A percentile compares a stretch with the other conserved stretches of the same genome.
Conservation (phyloP, 2,113 vertebrate genomes). For the Xenotilapia caudafasciata region DNA sequence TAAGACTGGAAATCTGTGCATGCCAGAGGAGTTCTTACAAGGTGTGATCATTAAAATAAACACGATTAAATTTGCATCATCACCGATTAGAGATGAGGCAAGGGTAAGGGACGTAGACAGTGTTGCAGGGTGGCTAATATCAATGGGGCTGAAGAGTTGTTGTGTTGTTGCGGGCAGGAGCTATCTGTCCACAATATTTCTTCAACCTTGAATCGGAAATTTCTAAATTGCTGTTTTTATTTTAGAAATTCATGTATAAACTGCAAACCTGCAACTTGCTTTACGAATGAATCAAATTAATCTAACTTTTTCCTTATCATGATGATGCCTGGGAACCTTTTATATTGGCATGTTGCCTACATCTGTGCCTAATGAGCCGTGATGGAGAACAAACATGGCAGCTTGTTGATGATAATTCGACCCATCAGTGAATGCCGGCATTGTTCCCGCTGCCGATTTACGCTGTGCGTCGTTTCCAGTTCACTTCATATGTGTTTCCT, state of each 20-base stretch:
- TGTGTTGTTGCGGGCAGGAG: background rate
- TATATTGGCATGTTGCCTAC: background rate
- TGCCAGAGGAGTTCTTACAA: background rate
- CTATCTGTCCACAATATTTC: background rate
- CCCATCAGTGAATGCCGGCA: background rate
- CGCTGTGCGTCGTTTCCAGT: conserved; percentile 58
- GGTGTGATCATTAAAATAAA: background rate
- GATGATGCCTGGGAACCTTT: background rate
- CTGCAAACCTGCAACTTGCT: background rate
- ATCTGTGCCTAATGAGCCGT: background rate
- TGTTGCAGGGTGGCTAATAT: background rate
- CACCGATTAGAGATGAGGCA: background rate
- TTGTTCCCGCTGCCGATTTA: conserved; percentile 37
- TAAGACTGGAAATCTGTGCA: background rate
- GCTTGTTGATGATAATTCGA: background rate
- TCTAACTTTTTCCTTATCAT: background rate
- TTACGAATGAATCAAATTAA: background rate
- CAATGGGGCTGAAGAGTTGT: background rate
- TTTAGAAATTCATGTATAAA: background rate
- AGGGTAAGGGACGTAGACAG: background rate
- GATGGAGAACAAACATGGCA: background rate
- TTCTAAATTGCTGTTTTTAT: background rate
- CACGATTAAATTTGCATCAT: background rate
- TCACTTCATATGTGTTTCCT: conserved; percentile 48
- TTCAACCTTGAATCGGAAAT: background rate